phyloP scores from a whole-genome alignment of 2,113 vertebrate genomes.

The Cettia cetti region DNA sequence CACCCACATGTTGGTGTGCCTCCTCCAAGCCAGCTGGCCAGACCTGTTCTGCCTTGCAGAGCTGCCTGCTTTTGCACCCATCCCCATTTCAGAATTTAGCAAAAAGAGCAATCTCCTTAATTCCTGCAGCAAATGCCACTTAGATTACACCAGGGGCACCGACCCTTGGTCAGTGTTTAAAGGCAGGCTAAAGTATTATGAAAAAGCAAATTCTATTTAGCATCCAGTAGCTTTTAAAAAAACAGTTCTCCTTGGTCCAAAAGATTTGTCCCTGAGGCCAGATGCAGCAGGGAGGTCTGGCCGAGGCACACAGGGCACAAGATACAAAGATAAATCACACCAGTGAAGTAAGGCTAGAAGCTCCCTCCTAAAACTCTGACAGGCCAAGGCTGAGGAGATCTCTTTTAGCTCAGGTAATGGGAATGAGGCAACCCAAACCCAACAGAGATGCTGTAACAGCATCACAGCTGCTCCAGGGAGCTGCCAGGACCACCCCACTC shows the following conservation, averaged over 20 bases:
- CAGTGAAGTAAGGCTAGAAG: neutral
- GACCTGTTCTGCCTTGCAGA: neutral
- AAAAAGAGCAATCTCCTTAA: neutral
- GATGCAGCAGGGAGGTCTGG: neutral
- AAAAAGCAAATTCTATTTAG: neutral
- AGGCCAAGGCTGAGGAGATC: neutral
- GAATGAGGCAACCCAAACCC: neutral
- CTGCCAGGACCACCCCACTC: neutral
- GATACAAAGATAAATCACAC: neutral
- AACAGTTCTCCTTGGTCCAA: slow-evolving; percentile 8
- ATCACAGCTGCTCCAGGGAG: neutral
- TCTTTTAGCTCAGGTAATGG: neutral
- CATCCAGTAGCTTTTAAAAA: neutral
- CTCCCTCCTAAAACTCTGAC: neutral
- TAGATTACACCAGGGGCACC: neutral
- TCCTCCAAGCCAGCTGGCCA: neutral
- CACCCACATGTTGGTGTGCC: neutral
- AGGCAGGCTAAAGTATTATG: neutral
- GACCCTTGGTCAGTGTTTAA: neutral
- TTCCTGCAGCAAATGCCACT: neutral
- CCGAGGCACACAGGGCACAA: neutral
- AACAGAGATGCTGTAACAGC: neutral
- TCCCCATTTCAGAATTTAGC: neutral
- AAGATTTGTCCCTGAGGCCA: neutral
- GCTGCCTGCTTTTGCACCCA: neutral